Evolutionary conservation across 1,140 invertebrate species (phyloP).

Genomic region (Cyclina sinensis): DNA sequence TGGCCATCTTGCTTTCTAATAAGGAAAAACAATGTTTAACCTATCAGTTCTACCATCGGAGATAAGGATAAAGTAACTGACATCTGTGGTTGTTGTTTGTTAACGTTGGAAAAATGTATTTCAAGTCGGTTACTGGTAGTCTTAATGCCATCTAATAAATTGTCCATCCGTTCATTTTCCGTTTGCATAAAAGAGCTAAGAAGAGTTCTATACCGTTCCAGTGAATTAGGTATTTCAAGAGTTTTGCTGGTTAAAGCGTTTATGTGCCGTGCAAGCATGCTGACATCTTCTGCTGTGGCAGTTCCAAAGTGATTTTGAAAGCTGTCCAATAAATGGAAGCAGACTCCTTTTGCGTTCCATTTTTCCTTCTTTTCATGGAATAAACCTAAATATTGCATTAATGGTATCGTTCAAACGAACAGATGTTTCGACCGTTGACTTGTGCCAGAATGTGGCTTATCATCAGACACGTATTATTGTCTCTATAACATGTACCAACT

Average conservation of each 20-base stretch:
- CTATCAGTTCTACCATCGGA: too few relatives aligned
- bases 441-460: slow-evolving; percentile 11
- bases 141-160: slow-evolving; percentile 23
- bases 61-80: too few relatives aligned
- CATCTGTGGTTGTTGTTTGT: not conserved
- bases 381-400: not conserved
- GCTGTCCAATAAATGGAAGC: slow-evolving; percentile 14
- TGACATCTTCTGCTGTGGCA: slow-evolving; percentile 48
- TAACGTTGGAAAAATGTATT: not conserved
- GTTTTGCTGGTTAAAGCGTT: slow-evolving; percentile 27
- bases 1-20: too few relatives aligned
- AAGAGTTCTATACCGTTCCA: slow-evolving; percentile 9
- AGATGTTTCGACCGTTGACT: slow-evolving; percentile 5
- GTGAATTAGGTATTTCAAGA: not conserved
- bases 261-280: slow-evolving; percentile 39
- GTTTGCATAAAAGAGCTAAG: slow-evolving; percentile 37
- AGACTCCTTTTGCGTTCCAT: not conserved
- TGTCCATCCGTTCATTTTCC: slow-evolving; percentile 28
- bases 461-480: slow-evolving; percentile 28
- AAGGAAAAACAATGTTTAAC: too few relatives aligned
- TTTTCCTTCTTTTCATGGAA: not conserved
- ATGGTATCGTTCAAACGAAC: slow-evolving; percentile 29
- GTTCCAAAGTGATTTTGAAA: slow-evolving; percentile 55
- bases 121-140: slow-evolving; percentile 12
- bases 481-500: slow-evolving; percentile 17